These are phyloP conservation scores for Sisyra terminalis DNA, from an alignment of 2,888 invertebrate genomes.

Conservation along the genomic window DNA sequence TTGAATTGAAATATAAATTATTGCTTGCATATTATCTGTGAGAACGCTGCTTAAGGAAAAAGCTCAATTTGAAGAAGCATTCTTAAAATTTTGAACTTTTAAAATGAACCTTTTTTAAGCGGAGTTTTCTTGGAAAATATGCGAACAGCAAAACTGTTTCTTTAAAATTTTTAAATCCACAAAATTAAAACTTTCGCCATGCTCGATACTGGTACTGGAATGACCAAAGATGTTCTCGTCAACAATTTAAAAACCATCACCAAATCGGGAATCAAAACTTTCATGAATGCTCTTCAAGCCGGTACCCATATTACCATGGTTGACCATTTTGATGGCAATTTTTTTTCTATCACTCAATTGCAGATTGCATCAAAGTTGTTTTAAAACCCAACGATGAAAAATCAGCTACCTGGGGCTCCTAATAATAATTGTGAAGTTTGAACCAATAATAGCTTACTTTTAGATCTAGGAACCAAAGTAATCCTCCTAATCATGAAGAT, in stretches of 20 bases:
- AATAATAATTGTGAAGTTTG: conserved; percentile 94
- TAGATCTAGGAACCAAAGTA: conserved; percentile 92
- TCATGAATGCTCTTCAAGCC: conserved; percentile 99
- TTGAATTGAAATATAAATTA: too few species aligned
- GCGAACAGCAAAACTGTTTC: too few species aligned
- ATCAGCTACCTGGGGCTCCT: conserved; percentile 94
- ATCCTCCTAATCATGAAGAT: conserved; percentile 81
- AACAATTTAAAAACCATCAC: conserved; percentile 99
- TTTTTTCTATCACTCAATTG: conserved; percentile 95
- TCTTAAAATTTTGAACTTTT: too few species aligned
- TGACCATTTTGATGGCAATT: conserved; percentile 99
- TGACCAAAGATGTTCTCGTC: conserved; percentile 98
- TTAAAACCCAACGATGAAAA: conserved; percentile 98
- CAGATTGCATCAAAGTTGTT: conserved; percentile 83
- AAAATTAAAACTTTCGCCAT: conserved; percentile 91
- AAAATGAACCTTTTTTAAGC: too few species aligned
- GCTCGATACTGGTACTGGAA: conserved; percentile 92
- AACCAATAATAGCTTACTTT: conserved; percentile 56
- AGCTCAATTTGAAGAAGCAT: too few species aligned
- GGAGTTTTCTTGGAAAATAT: too few species aligned
- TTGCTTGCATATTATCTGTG: too few species aligned
- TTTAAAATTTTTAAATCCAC: too few species aligned
- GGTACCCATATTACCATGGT: conserved; percentile 99
- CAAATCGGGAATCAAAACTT: conserved; percentile 99
- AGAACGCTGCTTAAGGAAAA: too few species aligned